A percentile compares a stretch with the other conserved stretches of the same genome.
Conservation (phyloP, 2,797 vertebrate species). For the Pseudotriccus pelzelni region DNA sequence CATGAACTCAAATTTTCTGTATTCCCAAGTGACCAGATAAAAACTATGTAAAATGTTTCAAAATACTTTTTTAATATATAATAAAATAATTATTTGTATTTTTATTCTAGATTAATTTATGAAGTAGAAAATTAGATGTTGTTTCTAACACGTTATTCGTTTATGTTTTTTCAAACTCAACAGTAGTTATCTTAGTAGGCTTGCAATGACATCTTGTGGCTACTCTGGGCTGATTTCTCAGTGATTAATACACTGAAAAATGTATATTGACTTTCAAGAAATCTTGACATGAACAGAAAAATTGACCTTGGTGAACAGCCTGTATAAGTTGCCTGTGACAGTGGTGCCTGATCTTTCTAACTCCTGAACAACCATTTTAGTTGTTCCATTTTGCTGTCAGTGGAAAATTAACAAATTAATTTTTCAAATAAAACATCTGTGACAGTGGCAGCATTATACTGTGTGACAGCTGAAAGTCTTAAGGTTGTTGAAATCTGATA, state of each 20-base stretch:
- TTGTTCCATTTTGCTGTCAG: not conserved
- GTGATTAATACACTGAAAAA: not conserved
- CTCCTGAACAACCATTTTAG: not conserved
- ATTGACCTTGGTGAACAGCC: not conserved
- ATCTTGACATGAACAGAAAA: not conserved
- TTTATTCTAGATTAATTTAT: not conserved
- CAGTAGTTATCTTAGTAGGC: not conserved
- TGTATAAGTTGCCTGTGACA: not conserved
- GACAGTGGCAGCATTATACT: not conserved
- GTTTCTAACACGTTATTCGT: not conserved
- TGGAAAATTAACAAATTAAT: not conserved
- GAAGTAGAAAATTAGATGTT: not conserved
- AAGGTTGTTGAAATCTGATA: not conserved
- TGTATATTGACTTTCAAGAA: not conserved
- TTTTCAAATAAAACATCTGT: not conserved
- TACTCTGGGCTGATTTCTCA: not conserved
- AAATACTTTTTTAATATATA: not conserved
- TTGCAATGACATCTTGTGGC: constrained; percentile 60
- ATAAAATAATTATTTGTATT: not conserved
- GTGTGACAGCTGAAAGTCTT: not conserved
- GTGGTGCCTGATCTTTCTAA: not conserved
- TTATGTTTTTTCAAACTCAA: not conserved
- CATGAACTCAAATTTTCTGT: not conserved
- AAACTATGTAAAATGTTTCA: not conserved
- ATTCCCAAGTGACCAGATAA: not conserved